Evolutionary conservation across 2,113 vertebrate genomes (phyloP).

Genomic region (Oncorhynchus kisutch): DNA sequence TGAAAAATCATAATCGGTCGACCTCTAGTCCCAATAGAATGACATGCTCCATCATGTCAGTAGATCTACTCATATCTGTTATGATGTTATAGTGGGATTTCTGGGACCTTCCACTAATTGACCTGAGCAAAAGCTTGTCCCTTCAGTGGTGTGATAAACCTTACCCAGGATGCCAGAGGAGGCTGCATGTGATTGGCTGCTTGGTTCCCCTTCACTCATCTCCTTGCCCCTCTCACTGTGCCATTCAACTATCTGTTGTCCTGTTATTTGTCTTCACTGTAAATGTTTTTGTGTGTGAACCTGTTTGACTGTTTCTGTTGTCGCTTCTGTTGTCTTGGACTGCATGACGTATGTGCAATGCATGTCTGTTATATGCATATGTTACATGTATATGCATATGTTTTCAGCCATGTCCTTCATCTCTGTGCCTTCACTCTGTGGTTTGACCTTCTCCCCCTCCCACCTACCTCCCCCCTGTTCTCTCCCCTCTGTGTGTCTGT

Average conservation of each 20-base stretch:
- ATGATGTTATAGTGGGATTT: not conserved
- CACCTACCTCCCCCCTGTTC: slow-evolving; percentile 56
- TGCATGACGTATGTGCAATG: not conserved
- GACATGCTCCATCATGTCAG: not conserved
- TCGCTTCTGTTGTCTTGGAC: slow-evolving; percentile 32
- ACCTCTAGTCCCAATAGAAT: not conserved
- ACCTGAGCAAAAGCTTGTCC: not conserved
- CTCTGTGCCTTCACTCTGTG: slow-evolving; percentile 58
- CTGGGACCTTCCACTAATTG: not conserved
- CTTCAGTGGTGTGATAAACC: not conserved
- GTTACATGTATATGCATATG: not conserved
- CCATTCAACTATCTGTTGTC: not conserved
- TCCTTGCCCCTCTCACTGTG: not conserved
- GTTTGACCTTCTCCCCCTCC: slow-evolving; percentile 35
- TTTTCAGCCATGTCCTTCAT: slow-evolving; percentile 44
- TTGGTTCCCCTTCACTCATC: not conserved
- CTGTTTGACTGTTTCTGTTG: not conserved
- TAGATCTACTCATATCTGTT: no score
- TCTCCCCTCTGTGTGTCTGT: slow-evolving; percentile 73
- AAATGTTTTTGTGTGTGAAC: not conserved
- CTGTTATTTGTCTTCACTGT: not conserved
- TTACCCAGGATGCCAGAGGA: not conserved
- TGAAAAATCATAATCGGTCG: no score
- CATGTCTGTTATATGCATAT: slow-evolving; percentile 40
- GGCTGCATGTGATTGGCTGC: not conserved